Evolutionary conservation across 2,888 invertebrate genomes (phyloP).

Genomic region (Netelia melanura): DNA sequence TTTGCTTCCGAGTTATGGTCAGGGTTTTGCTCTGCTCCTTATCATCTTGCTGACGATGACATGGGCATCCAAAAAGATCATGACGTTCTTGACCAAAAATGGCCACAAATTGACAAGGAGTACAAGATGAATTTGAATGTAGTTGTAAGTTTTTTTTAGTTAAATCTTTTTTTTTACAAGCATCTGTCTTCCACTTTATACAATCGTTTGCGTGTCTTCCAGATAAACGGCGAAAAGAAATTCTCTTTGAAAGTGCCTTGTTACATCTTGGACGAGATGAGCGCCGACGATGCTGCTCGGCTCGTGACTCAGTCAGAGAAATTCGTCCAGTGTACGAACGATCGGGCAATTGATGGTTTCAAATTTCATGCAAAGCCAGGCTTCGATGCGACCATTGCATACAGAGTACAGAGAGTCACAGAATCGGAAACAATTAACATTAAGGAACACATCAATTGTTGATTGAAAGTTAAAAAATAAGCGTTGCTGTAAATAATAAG

Average conservation of each 20-base stretch:
- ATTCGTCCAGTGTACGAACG: constrained; percentile 80
- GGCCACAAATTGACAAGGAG: constrained; percentile 91
- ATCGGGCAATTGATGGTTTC: constrained; percentile 79
- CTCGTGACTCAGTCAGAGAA: constrained; percentile 85
- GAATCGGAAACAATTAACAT: constrained; percentile 29
- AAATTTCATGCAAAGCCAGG: constrained; percentile 80
- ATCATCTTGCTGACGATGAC: constrained; percentile 81
- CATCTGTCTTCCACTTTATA: constrained; percentile 44
- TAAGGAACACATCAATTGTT: constrained; percentile 13
- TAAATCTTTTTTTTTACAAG: constrained; percentile 4
- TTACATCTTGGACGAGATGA: constrained; percentile 85
- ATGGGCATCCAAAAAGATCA: constrained; percentile 88
- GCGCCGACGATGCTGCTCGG: constrained; percentile 86
- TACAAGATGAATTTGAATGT: constrained; percentile 89
- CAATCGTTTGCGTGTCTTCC: constrained; percentile 60
- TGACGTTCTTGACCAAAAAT: constrained; percentile 90
- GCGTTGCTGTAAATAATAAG: constrained; percentile 1
- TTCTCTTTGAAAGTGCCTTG: constrained; percentile 86
- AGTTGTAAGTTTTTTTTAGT: constrained; percentile 85
- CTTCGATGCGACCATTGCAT: constrained; percentile 69
- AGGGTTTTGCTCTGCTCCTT: constrained; percentile 89
- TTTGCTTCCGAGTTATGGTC: constrained; percentile 97
- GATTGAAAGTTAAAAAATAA: background rate
- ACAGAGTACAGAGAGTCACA: background rate
- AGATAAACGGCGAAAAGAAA: constrained; percentile 86